Conservation (phyloP, 92 coral and sea anemone species). For the Phenganax stokvisi region DNA sequence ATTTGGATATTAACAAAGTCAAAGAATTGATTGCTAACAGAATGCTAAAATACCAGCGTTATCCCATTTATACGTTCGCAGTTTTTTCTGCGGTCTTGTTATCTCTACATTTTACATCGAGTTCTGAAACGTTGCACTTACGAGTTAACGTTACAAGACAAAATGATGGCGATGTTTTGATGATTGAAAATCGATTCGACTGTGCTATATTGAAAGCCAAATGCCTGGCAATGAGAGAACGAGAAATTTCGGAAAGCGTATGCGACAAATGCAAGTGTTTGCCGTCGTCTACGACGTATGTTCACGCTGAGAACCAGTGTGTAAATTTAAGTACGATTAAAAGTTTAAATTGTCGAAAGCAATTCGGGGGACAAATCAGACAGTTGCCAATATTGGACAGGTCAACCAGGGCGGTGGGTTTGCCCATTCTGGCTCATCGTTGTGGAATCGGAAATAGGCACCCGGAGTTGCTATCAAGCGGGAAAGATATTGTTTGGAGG, state of each 20-base stretch:
- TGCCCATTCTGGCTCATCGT: background rate
- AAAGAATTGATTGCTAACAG: too few species aligned
- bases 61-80: too few species aligned
- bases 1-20: too few species aligned
- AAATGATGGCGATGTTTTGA: conserved; percentile 9
- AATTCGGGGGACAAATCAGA: too few species aligned
- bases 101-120: background rate
- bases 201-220: conserved; percentile 4
- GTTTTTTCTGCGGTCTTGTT: too few species aligned
- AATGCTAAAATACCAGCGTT: too few species aligned
- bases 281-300: background rate
- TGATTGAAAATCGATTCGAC: background rate
- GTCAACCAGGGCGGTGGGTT: background rate
- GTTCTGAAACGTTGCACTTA: background rate
- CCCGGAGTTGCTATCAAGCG: background rate
- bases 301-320: conserved; percentile 3
- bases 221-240: background rate
- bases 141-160: conserved; percentile 24
- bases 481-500: conserved; percentile 6
- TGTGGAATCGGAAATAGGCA: background rate
- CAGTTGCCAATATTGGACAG: background rate
- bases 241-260: background rate
- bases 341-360: background rate
- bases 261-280: conserved; percentile 21
- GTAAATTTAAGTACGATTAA: background rate